Percentiles rank a stretch among this genome's conserved stretches.
These are phyloP conservation scores for Siniperca chuatsi DNA, from an alignment of 2,113 vertebrate genomes.

Conservation along the genomic window DNA sequence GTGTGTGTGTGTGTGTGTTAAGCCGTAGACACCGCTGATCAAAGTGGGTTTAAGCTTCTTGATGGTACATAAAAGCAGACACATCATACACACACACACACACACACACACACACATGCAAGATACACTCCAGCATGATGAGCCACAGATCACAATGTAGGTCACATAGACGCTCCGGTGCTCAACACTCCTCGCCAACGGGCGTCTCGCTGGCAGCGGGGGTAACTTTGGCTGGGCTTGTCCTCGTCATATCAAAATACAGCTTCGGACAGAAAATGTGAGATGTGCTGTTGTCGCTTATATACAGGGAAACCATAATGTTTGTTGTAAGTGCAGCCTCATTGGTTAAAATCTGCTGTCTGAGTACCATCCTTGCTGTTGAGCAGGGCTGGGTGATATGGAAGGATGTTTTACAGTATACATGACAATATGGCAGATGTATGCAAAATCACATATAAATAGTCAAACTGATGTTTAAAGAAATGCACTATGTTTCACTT, in stretches of 20 bases:
- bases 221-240: not conserved
- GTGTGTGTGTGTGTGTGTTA: conserved; percentile 22
- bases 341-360: not conserved
- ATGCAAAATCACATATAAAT: too few species aligned
- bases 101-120: conserved; percentile 9
- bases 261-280: not conserved
- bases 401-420: not conserved
- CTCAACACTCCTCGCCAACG: not conserved
- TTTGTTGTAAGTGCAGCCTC: not conserved
- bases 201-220: conserved; percentile 4
- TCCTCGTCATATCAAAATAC: not conserved
- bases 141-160: conserved; percentile 63
- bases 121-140: conserved; percentile 50
- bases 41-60: conserved; percentile 44
- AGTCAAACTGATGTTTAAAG: not conserved
- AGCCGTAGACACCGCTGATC: conserved; percentile 44
- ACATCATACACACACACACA: conserved; percentile 13
- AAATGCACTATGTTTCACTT: not conserved
- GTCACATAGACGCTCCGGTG: conserved; percentile 26
- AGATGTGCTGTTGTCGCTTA: not conserved
- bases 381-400: not conserved
- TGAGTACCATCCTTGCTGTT: not conserved
- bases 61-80: conserved; percentile 10
- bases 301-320: not conserved
- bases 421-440: not conserved